Evolutionary conservation across 2,888 invertebrate genomes (phyloP).

Genomic region (Ephialtes manifestator): DNA sequence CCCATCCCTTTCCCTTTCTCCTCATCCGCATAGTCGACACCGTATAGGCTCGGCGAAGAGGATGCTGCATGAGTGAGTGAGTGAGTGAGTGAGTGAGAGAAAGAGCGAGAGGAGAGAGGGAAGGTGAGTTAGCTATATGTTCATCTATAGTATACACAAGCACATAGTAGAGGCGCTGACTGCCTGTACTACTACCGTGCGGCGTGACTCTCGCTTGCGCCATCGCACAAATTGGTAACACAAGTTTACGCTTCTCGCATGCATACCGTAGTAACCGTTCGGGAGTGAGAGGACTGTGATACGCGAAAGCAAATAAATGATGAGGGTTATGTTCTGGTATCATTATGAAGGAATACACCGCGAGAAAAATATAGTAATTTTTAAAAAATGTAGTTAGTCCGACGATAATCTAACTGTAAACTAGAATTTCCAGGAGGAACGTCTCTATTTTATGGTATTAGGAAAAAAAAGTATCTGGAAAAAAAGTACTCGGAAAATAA

Average conservation of each 20-base stretch:
- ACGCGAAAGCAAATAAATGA: slow-evolving; percentile 40
- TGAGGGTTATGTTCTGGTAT: background rate
- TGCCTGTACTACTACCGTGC: background rate
- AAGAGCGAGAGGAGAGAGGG: too few relatives aligned
- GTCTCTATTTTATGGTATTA: too few relatives aligned
- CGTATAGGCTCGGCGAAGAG: slow-evolving; percentile 36
- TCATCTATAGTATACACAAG: background rate
- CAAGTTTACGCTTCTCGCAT: slow-evolving; percentile 36
- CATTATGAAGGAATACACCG: background rate
- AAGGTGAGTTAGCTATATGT: slow-evolving; percentile 7
- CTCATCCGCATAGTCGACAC: slow-evolving; percentile 36
- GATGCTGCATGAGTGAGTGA: slow-evolving; percentile 10
- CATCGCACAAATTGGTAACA: slow-evolving; percentile 54
- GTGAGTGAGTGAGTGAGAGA: background rate
- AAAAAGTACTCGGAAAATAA: too few relatives aligned
- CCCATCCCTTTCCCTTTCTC: background rate
- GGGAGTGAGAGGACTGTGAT: slow-evolving; percentile 8
- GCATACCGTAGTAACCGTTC: slow-evolving; percentile 50
- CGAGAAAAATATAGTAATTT: too few relatives aligned
- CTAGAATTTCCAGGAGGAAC: too few relatives aligned
- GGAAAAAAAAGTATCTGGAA: too few relatives aligned
- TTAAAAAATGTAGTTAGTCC: too few relatives aligned
- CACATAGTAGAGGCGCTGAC: background rate
- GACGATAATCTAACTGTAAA: too few relatives aligned
- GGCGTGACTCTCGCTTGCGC: slow-evolving; percentile 31